phyloP scores from a whole-genome alignment of 2,888 invertebrate genomes.

The Cremastinae sp. region DNA sequence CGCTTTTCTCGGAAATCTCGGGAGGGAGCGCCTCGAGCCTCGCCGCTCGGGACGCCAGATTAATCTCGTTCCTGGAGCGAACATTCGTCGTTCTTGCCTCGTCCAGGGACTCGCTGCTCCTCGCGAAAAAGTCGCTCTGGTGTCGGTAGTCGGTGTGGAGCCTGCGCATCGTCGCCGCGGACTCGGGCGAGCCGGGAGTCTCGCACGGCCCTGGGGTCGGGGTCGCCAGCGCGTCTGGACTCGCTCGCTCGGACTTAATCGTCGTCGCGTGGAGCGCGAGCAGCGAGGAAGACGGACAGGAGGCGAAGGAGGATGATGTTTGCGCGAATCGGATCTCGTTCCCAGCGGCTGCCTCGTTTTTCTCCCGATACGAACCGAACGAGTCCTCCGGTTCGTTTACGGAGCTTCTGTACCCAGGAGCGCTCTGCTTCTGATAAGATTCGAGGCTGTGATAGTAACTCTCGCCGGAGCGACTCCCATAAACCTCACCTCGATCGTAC shows the following conservation, averaged over 20 bases:
- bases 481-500: constrained; percentile 41
- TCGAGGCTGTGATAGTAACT: constrained; percentile 49
- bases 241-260: constrained; percentile 76
- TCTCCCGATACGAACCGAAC: constrained; percentile 42
- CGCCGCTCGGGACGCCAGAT: constrained; percentile 65
- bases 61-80: constrained; percentile 69
- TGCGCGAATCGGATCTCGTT: constrained; percentile 45
- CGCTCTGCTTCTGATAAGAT: constrained; percentile 46
- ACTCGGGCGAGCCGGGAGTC: constrained; percentile 66
- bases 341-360: constrained; percentile 54
- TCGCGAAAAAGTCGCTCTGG: constrained; percentile 34
- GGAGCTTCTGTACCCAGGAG: constrained; percentile 22
- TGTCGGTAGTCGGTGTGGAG: constrained; percentile 62
- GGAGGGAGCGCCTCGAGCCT: constrained; percentile 41
- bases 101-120: constrained; percentile 36
- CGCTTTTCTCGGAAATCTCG: constrained; percentile 67
- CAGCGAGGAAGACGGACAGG: constrained; percentile 38
- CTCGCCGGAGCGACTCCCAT: constrained; percentile 14
- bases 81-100: constrained; percentile 62
- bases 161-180: constrained; percentile 58
- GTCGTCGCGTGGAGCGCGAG: constrained; percentile 73
- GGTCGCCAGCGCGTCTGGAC: constrained; percentile 75
- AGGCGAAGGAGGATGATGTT: constrained; percentile 57
- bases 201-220: constrained; percentile 80
- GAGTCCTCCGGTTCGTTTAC: constrained; percentile 18